Evolutionary conservation across 2,113 vertebrate species (phyloP), one percentile per base, ranked within the genome.

Genomic region (Hyaena hyaena): DNA sequence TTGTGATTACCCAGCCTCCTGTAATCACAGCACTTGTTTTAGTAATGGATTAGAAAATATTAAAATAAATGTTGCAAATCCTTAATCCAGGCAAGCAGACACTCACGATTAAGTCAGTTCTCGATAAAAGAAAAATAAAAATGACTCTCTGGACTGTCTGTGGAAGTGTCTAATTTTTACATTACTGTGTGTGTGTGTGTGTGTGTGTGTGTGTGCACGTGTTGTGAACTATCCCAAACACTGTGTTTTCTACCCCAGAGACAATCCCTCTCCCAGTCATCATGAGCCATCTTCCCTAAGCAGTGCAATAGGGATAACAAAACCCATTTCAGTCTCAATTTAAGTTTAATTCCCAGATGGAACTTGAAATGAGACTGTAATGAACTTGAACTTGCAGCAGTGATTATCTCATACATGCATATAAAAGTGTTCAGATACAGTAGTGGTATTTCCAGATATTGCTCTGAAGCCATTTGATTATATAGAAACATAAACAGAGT

Each of bases 301-400:
- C 81, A 88, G 88, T 79, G 92, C 96, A 95, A 61, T 43, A 74
- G 53, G 96, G 81, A 96, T 96, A 97, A 96, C 94, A 96, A 97
- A 98, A 98, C 45, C 96, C 50, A 98, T 98, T 98, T 96, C 86
- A 53, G 39, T 97, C 94, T 98, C 95, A 96, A 74, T 97, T 97
- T 97, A 89, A 98, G 68, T 97, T 97, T 97, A 98, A 98, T 98
- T 98, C 82, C 95, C 96, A 96, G 80, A 39, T 93, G 96, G 73
- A 97, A 97, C 79, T 97, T 98, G 87, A 95, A 95, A 81, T 98
- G 89, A 98, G 93, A 69, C 93, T n/a, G 43, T 97, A 97, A 98
- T 96, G 97, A 98, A 89, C 94, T 97, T 98, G 96, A 98, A 97
- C 83, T 97, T 91, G 33, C 0, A 1, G 31, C 76, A 95, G 65